Percentiles rank a stretch among this genome's conserved stretches.
Conservation (phyloP, 2,888 invertebrate genomes). For the Acronicta alni region DNA sequence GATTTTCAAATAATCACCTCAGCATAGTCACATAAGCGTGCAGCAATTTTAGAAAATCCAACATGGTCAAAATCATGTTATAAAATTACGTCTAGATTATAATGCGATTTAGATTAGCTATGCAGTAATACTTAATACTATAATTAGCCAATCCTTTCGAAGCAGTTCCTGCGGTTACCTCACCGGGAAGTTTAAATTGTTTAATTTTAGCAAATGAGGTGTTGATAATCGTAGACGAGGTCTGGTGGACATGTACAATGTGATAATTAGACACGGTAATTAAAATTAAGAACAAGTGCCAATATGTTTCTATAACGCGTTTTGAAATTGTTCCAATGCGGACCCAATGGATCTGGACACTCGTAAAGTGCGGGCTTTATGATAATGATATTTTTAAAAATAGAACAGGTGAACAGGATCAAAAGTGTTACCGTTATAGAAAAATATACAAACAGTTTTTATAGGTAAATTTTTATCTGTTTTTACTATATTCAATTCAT, state of each 20-base stretch:
- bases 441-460: constrained; percentile 31
- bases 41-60: constrained; percentile 42
- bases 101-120: constrained; percentile 27
- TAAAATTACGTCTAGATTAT: constrained; percentile 8
- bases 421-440: constrained; percentile 33
- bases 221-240: constrained; percentile 59
- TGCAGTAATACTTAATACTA: constrained; percentile 23
- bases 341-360: neutral
- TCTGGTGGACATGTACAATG: constrained; percentile 55
- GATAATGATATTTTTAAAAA: constrained; percentile 15
- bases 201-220: constrained; percentile 59
- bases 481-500: constrained; percentile 5
- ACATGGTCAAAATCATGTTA: constrained; percentile 16
- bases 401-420: constrained; percentile 23
- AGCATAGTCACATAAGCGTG: neutral
- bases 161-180: constrained; percentile 54
- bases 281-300: constrained; percentile 40
- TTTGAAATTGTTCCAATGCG: constrained; percentile 1
- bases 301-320: constrained; percentile 5
- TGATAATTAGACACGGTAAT: constrained; percentile 43
- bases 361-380: neutral
- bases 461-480: constrained; percentile 3
- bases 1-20: no score
- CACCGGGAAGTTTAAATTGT: constrained; percentile 62
- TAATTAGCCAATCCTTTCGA: constrained; percentile 22